These are phyloP conservation scores for Drosophila kepulauana DNA, from an alignment of 1,140 invertebrate species.

Conservation along the genomic window DNA sequence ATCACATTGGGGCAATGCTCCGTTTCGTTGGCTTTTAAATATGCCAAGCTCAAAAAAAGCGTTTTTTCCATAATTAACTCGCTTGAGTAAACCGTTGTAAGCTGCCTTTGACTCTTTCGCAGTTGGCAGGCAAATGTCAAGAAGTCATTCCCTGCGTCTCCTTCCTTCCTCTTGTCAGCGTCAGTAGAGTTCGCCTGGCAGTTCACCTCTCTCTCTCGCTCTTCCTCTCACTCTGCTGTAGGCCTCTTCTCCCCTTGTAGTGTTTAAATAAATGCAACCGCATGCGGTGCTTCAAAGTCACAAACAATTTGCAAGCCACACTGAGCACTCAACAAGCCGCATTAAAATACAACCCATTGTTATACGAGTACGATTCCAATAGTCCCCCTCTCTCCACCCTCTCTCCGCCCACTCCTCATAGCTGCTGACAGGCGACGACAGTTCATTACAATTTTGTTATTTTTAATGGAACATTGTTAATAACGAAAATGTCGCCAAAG, in stretches of 20 bases:
- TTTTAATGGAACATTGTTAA: conserved; percentile 49
- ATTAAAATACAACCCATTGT: conserved; percentile 68
- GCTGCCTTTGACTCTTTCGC: conserved; percentile 48
- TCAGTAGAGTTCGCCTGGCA: not conserved
- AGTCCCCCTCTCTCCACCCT: not conserved
- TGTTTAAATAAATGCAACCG: conserved; percentile 37
- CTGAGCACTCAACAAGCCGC: conserved; percentile 73
- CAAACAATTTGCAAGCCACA: conserved; percentile 71
- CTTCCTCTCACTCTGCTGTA: not conserved
- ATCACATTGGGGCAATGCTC: conserved; percentile 35
- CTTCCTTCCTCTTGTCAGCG: conserved; percentile 2
- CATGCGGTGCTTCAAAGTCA: conserved; percentile 66
- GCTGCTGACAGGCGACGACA: conserved; percentile 7
- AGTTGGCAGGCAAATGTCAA: conserved; percentile 59
- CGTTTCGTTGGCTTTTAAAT: conserved; percentile 26
- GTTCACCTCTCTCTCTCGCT: not conserved
- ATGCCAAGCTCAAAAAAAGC: conserved; percentile 1
- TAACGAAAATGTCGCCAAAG: conserved; percentile 33
- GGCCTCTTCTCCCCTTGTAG: too few relatives aligned
- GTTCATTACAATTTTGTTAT: conserved; percentile 26
- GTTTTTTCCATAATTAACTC: conserved; percentile 47
- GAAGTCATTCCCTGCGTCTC: conserved; percentile 14
- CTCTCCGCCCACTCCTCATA: not conserved
- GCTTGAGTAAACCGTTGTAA: conserved; percentile 49
- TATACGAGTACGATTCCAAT: conserved; percentile 33